phyloP scores from a whole-genome alignment of 2,113 vertebrate species.

The Hydrochoerus hydrochaeris region DNA sequence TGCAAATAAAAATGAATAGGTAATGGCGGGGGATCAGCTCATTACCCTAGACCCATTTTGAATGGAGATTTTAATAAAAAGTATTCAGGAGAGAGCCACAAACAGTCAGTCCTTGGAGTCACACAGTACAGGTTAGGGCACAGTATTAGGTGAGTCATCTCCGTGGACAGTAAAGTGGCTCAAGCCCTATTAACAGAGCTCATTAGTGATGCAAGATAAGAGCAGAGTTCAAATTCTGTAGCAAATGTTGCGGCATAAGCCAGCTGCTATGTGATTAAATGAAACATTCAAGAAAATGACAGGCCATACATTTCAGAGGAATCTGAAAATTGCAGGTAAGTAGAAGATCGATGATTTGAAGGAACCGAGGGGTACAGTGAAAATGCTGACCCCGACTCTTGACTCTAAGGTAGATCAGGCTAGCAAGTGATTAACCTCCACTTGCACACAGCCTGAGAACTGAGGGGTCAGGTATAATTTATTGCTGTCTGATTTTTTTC shows the following conservation, averaged over 20 bases:
- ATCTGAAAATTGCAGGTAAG: not conserved
- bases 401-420: not conserved
- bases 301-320: not conserved
- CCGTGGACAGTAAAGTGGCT: not conserved
- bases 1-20: not conserved
- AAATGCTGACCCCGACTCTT: not conserved
- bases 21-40: not conserved
- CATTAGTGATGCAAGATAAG: not conserved
- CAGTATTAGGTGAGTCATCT: not conserved
- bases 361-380: not conserved
- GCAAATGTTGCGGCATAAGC: not conserved
- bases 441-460: accelerated
- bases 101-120: not conserved
- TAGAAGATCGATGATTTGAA: not conserved
- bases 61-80: not conserved
- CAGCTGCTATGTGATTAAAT: not conserved
- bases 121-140: not conserved
- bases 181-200: not conserved
- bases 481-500: no score
- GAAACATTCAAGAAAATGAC: not conserved
- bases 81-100: not conserved
- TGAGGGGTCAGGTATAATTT: not conserved
- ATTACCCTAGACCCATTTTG: not conserved
- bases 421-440: not conserved
- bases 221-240: not conserved